A percentile compares a stretch with the other conserved stretches of the same genome.
Conservation (phyloP, 2,113 vertebrate genomes). For the Mus spicilegus region DNA sequence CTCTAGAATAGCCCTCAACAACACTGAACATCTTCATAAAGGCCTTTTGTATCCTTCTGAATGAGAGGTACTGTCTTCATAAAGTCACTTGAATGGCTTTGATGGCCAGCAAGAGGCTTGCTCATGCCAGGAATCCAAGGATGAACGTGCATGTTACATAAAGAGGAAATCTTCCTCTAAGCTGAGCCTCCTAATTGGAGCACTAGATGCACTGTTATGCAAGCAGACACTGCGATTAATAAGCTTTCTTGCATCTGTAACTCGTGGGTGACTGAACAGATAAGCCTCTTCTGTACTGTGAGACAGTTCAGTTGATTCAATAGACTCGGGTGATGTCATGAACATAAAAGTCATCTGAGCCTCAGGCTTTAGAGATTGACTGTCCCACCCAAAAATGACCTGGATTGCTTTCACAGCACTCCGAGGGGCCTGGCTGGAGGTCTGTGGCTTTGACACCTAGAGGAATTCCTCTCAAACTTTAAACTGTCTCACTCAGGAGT, state of each 20-base stretch:
- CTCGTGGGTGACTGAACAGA: constrained; percentile 6
- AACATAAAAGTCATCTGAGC: constrained; percentile 73
- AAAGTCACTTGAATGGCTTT: neutral
- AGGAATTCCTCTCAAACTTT: neutral
- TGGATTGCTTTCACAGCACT: neutral
- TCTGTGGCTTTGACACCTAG: neutral
- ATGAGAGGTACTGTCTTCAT: constrained; percentile 62
- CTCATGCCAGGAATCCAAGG: neutral
- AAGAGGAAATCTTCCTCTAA: neutral
- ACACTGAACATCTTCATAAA: constrained; percentile 19
- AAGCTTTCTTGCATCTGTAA: constrained; percentile 43
- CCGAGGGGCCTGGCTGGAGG: neutral
- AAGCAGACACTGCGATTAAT: constrained; percentile 29
- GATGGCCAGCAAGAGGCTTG: constrained; percentile 40
- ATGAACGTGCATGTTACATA: constrained; percentile 9
- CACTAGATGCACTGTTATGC: neutral
- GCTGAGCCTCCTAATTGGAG: neutral
- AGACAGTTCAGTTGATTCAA: constrained; percentile 73
- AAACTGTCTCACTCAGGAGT: neutral
- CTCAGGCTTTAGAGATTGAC: neutral
- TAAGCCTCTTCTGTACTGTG: neutral
- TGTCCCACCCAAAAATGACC: neutral
- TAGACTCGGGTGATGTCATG: constrained; percentile 74
- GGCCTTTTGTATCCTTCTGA: constrained; percentile 53
- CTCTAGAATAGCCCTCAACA: neutral